Evolutionary conservation across 1,140 invertebrate species (phyloP).

Genomic region (Eumeta japonica): DNA sequence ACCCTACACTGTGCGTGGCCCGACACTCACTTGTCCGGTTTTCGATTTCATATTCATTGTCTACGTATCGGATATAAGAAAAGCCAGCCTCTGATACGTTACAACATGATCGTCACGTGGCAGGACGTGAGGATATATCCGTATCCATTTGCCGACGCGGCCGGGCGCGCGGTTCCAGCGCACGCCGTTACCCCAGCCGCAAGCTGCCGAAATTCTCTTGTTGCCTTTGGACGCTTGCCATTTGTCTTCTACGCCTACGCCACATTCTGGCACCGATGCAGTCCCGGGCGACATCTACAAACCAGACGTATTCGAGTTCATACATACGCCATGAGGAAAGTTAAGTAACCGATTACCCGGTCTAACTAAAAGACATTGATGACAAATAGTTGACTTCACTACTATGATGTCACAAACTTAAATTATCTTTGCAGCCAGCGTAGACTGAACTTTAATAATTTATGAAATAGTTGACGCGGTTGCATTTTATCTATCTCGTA

Average conservation of each 20-base stretch:
- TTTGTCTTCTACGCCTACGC: constrained; percentile 14
- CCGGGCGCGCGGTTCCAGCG: constrained; percentile 32
- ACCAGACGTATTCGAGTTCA: background rate
- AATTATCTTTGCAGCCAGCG: too few relatives aligned
- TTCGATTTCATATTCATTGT: too few relatives aligned
- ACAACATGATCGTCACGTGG: constrained; percentile 41
- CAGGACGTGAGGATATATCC: constrained; percentile 40
- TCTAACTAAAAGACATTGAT: too few relatives aligned
- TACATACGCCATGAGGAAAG: background rate
- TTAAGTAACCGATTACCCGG: background rate
- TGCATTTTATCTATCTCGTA: too few relatives aligned
- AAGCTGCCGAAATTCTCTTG: constrained; percentile 30
- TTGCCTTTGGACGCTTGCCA: constrained; percentile 33
- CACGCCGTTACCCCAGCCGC: constrained; percentile 44
- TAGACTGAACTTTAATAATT: too few relatives aligned
- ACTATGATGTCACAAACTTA: too few relatives aligned
- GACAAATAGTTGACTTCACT: too few relatives aligned
- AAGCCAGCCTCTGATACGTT: too few relatives aligned
- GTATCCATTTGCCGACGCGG: constrained; percentile 39
- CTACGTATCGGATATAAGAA: too few relatives aligned
- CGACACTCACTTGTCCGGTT: too few relatives aligned
- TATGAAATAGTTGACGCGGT: too few relatives aligned
- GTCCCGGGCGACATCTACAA: constrained; percentile 11
- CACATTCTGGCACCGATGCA: constrained; percentile 14
- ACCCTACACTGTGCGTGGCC: too few relatives aligned